Percentiles rank a stretch among this genome's conserved stretches.
phyloP scores from a whole-genome alignment of 2,888 invertebrate species.

The Plusia festucae region DNA sequence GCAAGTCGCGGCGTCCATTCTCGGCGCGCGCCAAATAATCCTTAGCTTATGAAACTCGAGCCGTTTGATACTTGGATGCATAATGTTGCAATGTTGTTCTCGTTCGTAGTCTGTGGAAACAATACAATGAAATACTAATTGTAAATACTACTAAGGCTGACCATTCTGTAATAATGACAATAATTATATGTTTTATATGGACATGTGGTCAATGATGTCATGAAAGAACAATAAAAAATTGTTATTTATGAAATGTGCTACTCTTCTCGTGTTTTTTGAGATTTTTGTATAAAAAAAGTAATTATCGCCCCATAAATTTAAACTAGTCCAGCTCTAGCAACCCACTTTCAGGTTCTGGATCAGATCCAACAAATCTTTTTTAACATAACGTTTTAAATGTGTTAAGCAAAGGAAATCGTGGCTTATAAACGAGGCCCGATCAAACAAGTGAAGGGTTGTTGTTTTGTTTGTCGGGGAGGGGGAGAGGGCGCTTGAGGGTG shows the following conservation, averaged over 20 bases:
- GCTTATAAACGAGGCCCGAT: slow-evolving; percentile 36
- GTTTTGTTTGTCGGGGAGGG: slow-evolving; percentile 28
- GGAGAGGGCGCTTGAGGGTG: slow-evolving; percentile 18
- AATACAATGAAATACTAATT: neutral
- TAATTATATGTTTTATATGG: too few species aligned
- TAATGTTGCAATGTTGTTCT: slow-evolving; percentile 47
- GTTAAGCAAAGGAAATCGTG: slow-evolving; percentile 50
- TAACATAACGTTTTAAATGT: slow-evolving; percentile 18
- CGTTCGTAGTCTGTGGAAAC: neutral
- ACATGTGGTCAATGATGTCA: too few species aligned
- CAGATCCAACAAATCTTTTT: slow-evolving; percentile 33
- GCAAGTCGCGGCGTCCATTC: slow-evolving; percentile 38
- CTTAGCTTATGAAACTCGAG: slow-evolving; percentile 54
- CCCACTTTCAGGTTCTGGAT: slow-evolving; percentile 9
- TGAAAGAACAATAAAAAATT: neutral
- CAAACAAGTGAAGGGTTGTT: slow-evolving; percentile 50
- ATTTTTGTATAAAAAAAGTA: too few species aligned
- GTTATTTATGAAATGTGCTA: neutral
- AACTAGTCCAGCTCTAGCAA: neutral
- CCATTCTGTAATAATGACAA: too few species aligned
- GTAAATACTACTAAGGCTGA: too few species aligned
- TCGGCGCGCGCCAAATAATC: slow-evolving; percentile 48
- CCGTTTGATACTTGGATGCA: slow-evolving; percentile 42
- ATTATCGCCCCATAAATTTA: too few species aligned
- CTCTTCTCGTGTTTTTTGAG: neutral